Percentiles rank a stretch among this genome's conserved stretches.
Evolutionary conservation across 2,797 vertebrate genomes (phyloP).

Genomic region (Sebastes diaconus): DNA sequence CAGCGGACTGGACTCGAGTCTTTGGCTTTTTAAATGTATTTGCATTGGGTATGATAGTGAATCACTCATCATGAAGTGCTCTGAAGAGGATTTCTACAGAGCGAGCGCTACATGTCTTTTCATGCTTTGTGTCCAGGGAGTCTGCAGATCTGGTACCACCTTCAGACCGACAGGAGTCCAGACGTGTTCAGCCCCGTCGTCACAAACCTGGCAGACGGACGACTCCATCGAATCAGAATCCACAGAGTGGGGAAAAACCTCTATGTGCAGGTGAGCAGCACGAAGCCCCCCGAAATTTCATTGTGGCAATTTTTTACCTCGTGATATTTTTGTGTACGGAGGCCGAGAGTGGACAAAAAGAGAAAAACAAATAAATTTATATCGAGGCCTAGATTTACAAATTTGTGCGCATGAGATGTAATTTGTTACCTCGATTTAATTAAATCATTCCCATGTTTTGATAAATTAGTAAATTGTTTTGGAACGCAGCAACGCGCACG

Average conservation of each 20-base stretch:
- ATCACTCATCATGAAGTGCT: background rate
- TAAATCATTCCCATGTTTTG: too few species aligned
- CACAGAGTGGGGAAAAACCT: conserved; percentile 88
- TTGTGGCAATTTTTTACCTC: too few species aligned
- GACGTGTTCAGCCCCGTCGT: conserved; percentile 86
- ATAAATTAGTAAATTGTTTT: background rate
- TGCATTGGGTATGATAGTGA: background rate
- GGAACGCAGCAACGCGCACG: too few species aligned
- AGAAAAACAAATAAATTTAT: too few species aligned
- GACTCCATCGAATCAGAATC: conserved; percentile 89
- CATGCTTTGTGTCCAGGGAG: conserved; percentile 85
- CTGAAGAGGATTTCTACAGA: fast-evolving
- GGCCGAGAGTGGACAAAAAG: too few species aligned
- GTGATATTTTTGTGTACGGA: too few species aligned
- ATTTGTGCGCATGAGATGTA: too few species aligned
- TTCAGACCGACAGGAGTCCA: conserved; percentile 83
- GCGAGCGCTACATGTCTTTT: background rate
- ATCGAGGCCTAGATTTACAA: too few species aligned
- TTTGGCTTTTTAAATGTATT: background rate
- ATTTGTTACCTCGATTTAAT: too few species aligned
- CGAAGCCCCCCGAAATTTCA: background rate
- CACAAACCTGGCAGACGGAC: conserved; percentile 88
- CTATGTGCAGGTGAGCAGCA: conserved; percentile 86
- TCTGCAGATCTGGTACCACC: conserved; percentile 92
- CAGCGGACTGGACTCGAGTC: background rate